These are phyloP conservation scores for Oceanodroma leucorhoa DNA, from an alignment of 2,797 vertebrate genomes.

Conservation along the genomic window DNA sequence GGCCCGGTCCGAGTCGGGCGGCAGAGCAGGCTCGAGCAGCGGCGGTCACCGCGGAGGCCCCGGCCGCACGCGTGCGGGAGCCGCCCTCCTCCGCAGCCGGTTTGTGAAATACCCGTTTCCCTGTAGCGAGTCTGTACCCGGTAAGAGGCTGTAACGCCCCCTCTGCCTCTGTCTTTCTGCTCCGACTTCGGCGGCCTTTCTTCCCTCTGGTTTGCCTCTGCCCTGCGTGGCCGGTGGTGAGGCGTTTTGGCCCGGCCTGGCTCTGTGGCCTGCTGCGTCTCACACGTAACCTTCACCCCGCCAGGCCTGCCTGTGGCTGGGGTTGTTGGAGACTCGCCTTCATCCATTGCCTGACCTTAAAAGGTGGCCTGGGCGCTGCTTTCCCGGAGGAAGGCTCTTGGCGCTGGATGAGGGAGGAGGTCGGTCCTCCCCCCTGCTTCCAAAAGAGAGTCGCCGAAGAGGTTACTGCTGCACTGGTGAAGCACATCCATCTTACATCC, in stretches of 20 bases:
- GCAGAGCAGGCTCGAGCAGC: not conserved
- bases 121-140: not conserved
- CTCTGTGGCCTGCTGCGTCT: not conserved
- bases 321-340: not conserved
- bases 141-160: not conserved
- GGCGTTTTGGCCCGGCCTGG: not conserved
- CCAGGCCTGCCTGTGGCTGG: not conserved
- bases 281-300: accelerated
- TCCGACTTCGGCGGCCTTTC: not conserved
- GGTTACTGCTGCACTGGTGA: not conserved
- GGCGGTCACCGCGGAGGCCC: not conserved
- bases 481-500: accelerated
- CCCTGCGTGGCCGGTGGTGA: not conserved
- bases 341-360: accelerated
- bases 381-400: no score
- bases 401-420: not conserved
- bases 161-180: not conserved
- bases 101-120: accelerated
- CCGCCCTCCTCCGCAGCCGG: accelerated
- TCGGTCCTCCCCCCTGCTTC: not conserved
- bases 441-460: accelerated
- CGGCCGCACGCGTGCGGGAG: not conserved
- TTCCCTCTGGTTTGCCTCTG: accelerated
- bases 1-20: not conserved
- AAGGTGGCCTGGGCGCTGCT: no score